Percentiles rank a stretch among this genome's conserved stretches.
These are phyloP conservation scores for Sebastes cheni DNA, from an alignment of 2,797 vertebrate species.

Conservation along the genomic window DNA sequence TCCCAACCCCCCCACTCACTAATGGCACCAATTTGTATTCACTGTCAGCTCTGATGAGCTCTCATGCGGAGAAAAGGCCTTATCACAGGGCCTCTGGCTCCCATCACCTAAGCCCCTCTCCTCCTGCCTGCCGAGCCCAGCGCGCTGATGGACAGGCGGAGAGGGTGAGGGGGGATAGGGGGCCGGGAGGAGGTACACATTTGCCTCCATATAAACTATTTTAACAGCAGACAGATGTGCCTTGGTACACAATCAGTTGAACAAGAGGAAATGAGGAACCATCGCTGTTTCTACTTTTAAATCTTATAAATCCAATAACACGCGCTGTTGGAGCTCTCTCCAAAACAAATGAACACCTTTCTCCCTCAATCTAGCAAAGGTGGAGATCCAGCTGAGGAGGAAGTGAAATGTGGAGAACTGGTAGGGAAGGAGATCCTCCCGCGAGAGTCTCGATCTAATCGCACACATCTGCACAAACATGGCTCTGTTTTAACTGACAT, in stretches of 20 bases:
- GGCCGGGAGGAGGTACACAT: conserved; percentile 8
- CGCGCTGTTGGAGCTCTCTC: not conserved
- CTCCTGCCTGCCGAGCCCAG: conserved; percentile 56
- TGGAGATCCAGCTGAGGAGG: conserved; percentile 45
- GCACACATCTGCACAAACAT: conserved; percentile 77
- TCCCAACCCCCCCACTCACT: conserved; percentile 25
- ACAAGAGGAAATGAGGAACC: not conserved
- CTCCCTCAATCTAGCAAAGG: conserved; percentile 12
- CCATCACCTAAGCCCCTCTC: conserved; percentile 68
- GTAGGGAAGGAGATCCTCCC: conserved; percentile 64
- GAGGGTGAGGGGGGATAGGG: not conserved
- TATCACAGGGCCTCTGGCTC: conserved; percentile 76
- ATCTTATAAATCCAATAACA: not conserved
- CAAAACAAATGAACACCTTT: conserved; percentile 33
- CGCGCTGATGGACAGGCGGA: conserved; percentile 65
- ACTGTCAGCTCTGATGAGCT: conserved; percentile 79
- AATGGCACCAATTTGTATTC: conserved; percentile 83
- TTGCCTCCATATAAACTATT: conserved; percentile 51
- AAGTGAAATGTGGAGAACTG: conserved; percentile 49
- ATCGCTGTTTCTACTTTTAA: not conserved
- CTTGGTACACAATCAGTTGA: not conserved
- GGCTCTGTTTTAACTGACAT: conserved; percentile 64
- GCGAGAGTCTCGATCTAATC: conserved; percentile 62
- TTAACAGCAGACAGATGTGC: conserved; percentile 49
- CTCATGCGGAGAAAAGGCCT: conserved; percentile 75